A percentile compares a stretch with the other conserved stretches of the same genome.
Conservation (phyloP, 1,140 invertebrate species). For the Cardiocondyla obscurior region DNA sequence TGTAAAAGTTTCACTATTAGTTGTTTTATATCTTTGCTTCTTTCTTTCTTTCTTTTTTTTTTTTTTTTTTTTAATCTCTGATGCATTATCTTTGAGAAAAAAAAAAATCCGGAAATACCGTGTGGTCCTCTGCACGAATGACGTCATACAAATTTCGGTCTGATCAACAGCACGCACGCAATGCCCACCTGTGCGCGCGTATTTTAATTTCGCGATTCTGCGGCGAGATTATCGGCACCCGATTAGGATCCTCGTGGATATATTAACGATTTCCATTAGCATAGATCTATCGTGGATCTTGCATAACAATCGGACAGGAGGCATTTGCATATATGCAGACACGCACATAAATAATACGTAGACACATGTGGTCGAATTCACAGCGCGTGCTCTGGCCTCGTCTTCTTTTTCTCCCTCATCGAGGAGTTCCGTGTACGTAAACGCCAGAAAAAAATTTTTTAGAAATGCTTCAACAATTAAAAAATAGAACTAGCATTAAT, state of each 20-base stretch:
- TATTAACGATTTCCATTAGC: constrained; percentile 81
- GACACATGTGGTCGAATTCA: constrained; percentile 68
- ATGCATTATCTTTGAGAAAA: not conserved
- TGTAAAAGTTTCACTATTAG: not conserved
- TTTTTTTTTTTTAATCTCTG: too few relatives aligned
- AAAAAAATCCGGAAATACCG: constrained; percentile 55
- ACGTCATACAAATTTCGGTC: constrained; percentile 63
- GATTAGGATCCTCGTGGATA: constrained; percentile 77
- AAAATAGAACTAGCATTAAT: too few relatives aligned
- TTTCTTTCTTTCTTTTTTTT: not conserved
- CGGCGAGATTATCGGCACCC: constrained; percentile 62
- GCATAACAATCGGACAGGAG: constrained; percentile 43
- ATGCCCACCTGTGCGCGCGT: constrained; percentile 77
- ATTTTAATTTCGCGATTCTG: constrained; percentile 76
- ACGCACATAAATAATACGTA: constrained; percentile 63
- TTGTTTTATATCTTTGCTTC: not conserved
- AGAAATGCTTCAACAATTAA: not conserved
- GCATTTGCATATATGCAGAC: constrained; percentile 51
- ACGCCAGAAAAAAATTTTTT: not conserved
- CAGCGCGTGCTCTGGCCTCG: constrained; percentile 27
- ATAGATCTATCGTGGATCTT: constrained; percentile 78
- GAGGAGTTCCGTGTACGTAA: not conserved
- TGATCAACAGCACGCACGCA: constrained; percentile 59
- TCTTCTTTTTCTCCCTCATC: constrained; percentile 4
- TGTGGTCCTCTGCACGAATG: constrained; percentile 51